Percentiles rank a stretch among this genome's conserved stretches.
phyloP scores from a whole-genome alignment of 2,113 vertebrate species.

The Indicator indicator region DNA sequence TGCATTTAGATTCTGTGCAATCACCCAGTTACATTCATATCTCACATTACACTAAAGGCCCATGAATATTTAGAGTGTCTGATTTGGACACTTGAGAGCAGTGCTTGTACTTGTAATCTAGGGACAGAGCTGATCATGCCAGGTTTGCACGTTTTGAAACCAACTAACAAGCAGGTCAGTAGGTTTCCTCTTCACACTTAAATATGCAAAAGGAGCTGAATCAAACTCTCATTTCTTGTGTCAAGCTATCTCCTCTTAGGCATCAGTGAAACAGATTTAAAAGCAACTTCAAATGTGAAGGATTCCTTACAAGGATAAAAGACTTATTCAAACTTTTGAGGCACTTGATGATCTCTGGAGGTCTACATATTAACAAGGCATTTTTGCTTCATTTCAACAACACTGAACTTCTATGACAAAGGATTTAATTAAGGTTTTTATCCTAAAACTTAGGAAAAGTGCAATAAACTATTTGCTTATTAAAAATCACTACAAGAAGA shows the following conservation, averaged over 20 bases:
- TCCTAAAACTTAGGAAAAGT: not conserved
- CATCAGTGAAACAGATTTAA: not conserved
- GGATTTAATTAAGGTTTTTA: not conserved
- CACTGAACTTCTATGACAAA: not conserved
- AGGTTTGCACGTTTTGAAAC: not conserved
- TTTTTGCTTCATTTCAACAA: not conserved
- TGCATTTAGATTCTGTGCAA: not conserved
- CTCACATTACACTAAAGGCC: not conserved
- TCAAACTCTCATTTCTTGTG: not conserved
- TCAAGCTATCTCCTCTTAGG: not conserved
- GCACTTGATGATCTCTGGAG: not conserved
- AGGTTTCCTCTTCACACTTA: not conserved
- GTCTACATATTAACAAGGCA: not conserved
- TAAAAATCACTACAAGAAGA: not conserved
- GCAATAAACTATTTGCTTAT: not conserved
- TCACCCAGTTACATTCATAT: not conserved
- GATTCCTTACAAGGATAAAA: not conserved
- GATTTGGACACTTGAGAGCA: not conserved
- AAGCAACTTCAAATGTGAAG: not conserved
- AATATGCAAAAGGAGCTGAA: not conserved
- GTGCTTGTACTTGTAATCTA: not conserved
- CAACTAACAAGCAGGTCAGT: not conserved
- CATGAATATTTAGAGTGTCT: not conserved
- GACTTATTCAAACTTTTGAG: not conserved
- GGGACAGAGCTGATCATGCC: not conserved